These are phyloP conservation scores for Thalpophila matura DNA, from an alignment of 2,888 invertebrate genomes.

Conservation along the genomic window DNA sequence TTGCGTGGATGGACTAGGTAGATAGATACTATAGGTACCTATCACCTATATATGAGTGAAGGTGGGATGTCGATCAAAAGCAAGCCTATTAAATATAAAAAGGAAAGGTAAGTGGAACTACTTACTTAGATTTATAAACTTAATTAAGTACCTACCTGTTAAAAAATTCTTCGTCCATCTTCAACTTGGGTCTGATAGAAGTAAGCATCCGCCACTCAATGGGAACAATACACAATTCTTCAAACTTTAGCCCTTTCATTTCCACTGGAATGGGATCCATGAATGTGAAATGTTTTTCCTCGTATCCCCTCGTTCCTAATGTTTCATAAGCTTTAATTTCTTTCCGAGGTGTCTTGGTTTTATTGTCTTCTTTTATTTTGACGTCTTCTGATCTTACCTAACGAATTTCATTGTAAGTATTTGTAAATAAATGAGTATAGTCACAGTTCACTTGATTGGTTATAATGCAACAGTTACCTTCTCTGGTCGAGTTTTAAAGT, in stretches of 20 bases:
- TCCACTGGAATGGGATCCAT: slow-evolving; percentile 95
- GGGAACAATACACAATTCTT: slow-evolving; percentile 95
- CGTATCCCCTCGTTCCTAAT: slow-evolving; percentile 91
- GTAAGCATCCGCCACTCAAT: slow-evolving; percentile 99
- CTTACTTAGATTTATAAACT: too few species aligned
- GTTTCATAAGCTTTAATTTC: slow-evolving; percentile 93
- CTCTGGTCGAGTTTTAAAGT: slow-evolving; percentile 97
- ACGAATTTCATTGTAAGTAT: slow-evolving; percentile 45
- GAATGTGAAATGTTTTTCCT: slow-evolving; percentile 88
- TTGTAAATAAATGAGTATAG: slow-evolving; percentile 25
- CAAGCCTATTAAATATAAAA: too few species aligned
- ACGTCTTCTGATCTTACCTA: slow-evolving; percentile 94
- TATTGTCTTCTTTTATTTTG: slow-evolving; percentile 94
- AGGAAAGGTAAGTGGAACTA: too few species aligned
- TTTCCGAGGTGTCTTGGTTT: slow-evolving; percentile 94
- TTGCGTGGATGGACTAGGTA: too few species aligned
- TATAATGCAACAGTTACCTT: slow-evolving; percentile 89
- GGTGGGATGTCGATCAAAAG: too few species aligned
- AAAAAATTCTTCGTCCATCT: slow-evolving; percentile 96
- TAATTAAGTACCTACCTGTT: slow-evolving; percentile 93
- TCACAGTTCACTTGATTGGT: slow-evolving; percentile 24
- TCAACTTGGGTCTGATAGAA: slow-evolving; percentile 95
- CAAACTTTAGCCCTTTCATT: slow-evolving; percentile 94
- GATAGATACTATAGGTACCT: too few species aligned
- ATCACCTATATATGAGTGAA: too few species aligned